phyloP scores from a whole-genome alignment of 2,113 vertebrate genomes.

The Mesembrinibis cayennensis region DNA sequence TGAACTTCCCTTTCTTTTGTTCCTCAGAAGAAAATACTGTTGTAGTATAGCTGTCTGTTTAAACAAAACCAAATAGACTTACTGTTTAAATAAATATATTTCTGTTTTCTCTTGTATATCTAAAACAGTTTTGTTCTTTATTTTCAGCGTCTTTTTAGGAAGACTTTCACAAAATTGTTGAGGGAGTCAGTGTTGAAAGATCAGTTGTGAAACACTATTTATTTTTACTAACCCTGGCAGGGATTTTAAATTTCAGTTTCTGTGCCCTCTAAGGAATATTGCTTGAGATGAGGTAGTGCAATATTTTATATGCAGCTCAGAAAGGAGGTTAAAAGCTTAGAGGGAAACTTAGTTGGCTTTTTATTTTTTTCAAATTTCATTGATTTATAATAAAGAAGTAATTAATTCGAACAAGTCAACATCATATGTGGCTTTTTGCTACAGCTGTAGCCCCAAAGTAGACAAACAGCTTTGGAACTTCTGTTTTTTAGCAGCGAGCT shows the following conservation, averaged over 20 bases:
- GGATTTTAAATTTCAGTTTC: constrained; percentile 17
- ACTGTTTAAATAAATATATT: constrained; percentile 16
- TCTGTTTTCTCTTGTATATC: background rate
- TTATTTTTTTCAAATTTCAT: background rate
- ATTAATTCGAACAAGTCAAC: background rate
- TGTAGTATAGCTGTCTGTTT: background rate
- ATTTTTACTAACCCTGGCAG: background rate
- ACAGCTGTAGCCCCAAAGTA: background rate
- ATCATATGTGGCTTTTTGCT: background rate
- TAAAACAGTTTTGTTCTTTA: background rate
- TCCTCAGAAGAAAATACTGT: background rate
- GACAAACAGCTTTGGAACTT: background rate
- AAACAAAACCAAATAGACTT: constrained; percentile 4
- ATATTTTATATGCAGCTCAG: background rate
- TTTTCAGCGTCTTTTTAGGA: constrained; percentile 17
- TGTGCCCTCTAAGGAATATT: background rate
- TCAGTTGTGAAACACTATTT: constrained; percentile 20
- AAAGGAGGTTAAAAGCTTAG: background rate
- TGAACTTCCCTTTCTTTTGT: constrained; percentile 7
- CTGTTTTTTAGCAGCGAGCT: background rate
- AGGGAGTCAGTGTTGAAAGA: background rate
- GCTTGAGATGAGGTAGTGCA: background rate
- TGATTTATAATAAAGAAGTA: background rate
- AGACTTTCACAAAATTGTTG: background rate
- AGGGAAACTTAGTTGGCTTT: background rate